Percentiles rank a stretch among this genome's conserved stretches.
Conservation (phyloP, 2,888 invertebrate genomes). For the Anoncus sp. region DNA sequence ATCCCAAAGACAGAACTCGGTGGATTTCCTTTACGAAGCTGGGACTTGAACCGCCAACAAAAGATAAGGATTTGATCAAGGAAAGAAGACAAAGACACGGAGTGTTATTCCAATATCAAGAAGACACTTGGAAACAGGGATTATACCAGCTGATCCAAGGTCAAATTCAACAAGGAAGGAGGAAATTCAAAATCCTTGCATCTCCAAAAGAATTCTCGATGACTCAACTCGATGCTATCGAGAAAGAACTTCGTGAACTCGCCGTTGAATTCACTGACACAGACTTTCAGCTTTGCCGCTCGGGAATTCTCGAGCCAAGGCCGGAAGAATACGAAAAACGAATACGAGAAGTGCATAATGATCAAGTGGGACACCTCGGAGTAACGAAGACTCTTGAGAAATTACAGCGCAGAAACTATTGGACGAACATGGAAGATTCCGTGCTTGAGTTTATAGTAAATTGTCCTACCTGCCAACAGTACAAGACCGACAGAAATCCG, state of each 20-base stretch:
- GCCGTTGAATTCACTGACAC: conserved; percentile 23
- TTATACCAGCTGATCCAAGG: conserved; percentile 6
- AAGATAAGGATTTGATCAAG: neutral
- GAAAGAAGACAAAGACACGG: conserved; percentile 7
- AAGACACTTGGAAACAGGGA: conserved; percentile 14
- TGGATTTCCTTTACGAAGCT: conserved; percentile 9
- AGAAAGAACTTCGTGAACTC: conserved; percentile 10
- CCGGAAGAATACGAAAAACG: conserved; percentile 29
- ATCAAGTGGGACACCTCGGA: conserved; percentile 32
- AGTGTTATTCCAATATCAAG: neutral
- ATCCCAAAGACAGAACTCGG: conserved; percentile 1
- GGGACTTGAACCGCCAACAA: neutral
- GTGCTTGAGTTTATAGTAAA: conserved; percentile 32
- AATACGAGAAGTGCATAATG: conserved; percentile 15
- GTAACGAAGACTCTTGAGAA: conserved; percentile 32
- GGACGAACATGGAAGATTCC: conserved; percentile 26
- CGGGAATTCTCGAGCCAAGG: conserved; percentile 15
- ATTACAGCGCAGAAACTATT: conserved; percentile 6
- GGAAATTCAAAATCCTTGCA: conserved; percentile 1
- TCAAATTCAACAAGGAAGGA: conserved; percentile 5
- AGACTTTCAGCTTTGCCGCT: conserved; percentile 19
- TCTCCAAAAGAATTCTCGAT: conserved; percentile 8
- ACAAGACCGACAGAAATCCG: conserved; percentile 30
- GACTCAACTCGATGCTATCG: conserved; percentile 12
- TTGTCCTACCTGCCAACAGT: conserved; percentile 25